Evolutionary conservation across 2,113 vertebrate genomes (phyloP), one percentile per base, ranked within the genome.

Genomic region (Anarrhichthys ocellatus): DNA sequence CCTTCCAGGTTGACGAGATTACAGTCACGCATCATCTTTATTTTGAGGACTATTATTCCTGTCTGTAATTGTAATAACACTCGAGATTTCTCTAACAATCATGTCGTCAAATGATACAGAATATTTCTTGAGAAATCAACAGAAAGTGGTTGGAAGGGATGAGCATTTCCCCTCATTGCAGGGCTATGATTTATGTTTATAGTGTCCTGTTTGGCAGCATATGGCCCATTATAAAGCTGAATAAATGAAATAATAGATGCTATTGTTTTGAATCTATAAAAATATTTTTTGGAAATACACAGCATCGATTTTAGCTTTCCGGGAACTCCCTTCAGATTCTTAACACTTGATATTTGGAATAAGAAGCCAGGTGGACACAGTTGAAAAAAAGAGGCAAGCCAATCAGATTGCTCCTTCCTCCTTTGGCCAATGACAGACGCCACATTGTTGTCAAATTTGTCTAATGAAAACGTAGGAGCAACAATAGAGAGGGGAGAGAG

Each of bases 401-500:
- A 99, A 99, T 98, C 96, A 97, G 96, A 95, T 94, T 56, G 94
- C 94, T 91, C 93, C 94, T 92, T 95, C 92, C 94, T 92, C 94
- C 94, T 94, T 95, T 95, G 96, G 95, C 97, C 97, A 99, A 99
- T 98, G 95, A 96, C 96, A 96, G 96, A 87, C 95, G 96, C 96
- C 97, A 97, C 97, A 98, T 98, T 99, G 97, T 98, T 98, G 96
- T 97, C 96, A 96, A 97, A 96, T 96, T 97, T 96, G 97, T 96
- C 96, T 98, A 98, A 98, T 97, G 97, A 97, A 96, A 97, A 96
- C 95, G 96, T 94, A 95, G 95, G 93, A 93, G 96, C 96, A 97
- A 98, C 97, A 98, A 98, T 97, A 97, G 96, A 96, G 95, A 95
- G 73, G 8, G 15, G 95, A 94, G 77, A 92, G 94, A 91, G 94